phyloP scores from a whole-genome alignment of 2,888 invertebrate species.

The Teleogryllus oceanicus region DNA sequence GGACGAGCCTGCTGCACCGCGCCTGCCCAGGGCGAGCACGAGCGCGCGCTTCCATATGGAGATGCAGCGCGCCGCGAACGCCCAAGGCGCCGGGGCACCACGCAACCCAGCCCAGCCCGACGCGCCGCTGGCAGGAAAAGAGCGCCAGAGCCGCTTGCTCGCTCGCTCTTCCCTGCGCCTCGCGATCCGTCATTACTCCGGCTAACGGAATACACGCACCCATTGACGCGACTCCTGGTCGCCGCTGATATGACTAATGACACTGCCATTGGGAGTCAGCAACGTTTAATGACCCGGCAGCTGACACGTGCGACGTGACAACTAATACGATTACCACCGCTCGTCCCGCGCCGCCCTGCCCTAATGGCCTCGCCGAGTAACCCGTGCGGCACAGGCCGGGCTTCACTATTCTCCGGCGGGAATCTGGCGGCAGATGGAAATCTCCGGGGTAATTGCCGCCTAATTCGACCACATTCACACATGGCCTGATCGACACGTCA shows the following conservation, averaged over 20 bases:
- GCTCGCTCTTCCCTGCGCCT: too few species aligned
- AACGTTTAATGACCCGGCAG: conserved; percentile 18
- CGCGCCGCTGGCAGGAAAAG: too few species aligned
- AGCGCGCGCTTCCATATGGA: too few species aligned
- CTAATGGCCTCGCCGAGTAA: neutral
- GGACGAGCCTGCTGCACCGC: too few species aligned
- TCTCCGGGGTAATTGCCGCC: conserved; percentile 6
- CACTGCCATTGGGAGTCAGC: neutral
- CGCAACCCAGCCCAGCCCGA: too few species aligned
- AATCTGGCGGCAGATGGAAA: neutral
- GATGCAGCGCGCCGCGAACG: too few species aligned
- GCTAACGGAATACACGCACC: neutral
- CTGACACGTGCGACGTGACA: conserved; percentile 11
- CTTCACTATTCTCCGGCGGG: neutral
- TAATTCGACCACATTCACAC: neutral
- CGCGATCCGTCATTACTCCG: too few species aligned
- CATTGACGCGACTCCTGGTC: neutral
- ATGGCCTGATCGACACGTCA: neutral
- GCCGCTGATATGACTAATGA: neutral
- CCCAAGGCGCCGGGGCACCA: too few species aligned
- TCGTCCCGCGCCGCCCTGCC: neutral
- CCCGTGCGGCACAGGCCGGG: neutral
- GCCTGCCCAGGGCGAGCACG: too few species aligned
- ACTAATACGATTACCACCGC: neutral
- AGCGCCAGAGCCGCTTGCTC: too few species aligned